Evolutionary conservation across 2,888 invertebrate species (phyloP).

Genomic region (Crepidodera aurea): DNA sequence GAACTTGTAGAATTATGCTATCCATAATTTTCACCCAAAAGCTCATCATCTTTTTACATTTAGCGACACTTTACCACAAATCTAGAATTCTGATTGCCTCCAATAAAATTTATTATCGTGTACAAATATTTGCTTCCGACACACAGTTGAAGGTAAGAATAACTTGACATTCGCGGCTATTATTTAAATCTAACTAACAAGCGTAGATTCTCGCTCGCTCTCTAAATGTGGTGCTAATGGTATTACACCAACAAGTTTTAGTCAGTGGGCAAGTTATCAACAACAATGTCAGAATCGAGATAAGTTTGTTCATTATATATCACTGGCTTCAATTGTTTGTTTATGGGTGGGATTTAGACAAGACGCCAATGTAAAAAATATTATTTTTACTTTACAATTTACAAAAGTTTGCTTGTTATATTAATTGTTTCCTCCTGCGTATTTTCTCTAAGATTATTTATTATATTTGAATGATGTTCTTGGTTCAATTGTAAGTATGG

Average conservation of each 20-base stretch:
- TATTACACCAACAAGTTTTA: conserved; percentile 15
- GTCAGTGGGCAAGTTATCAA: conserved; percentile 9
- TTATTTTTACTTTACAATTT: no score
- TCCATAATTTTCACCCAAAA: conserved; percentile 39
- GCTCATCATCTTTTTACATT: conserved; percentile 31
- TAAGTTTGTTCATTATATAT: no score
- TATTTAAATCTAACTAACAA: conserved; percentile 27
- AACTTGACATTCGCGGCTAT: conserved; percentile 21
- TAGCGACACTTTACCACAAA: conserved; percentile 1
- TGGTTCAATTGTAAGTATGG: no score
- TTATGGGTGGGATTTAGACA: no score
- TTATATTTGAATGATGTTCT: no score
- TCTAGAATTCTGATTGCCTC: background rate
- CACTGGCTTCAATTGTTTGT: no score
- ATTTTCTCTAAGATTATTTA: no score
- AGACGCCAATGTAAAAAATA: no score
- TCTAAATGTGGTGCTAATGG: conserved; percentile 22
- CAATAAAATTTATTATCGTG: background rate
- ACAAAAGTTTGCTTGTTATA: no score
- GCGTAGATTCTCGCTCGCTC: conserved; percentile 15
- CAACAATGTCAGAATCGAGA: no score
- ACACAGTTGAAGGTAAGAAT: conserved; percentile 21
- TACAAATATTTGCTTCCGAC: conserved; percentile 9
- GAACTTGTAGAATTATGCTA: conserved; percentile 44
- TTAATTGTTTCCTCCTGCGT: no score